Percentiles rank a stretch among this genome's conserved stretches.
Evolutionary conservation across 2,797 vertebrate genomes (phyloP).

Genomic region (Girardinus metallicus): DNA sequence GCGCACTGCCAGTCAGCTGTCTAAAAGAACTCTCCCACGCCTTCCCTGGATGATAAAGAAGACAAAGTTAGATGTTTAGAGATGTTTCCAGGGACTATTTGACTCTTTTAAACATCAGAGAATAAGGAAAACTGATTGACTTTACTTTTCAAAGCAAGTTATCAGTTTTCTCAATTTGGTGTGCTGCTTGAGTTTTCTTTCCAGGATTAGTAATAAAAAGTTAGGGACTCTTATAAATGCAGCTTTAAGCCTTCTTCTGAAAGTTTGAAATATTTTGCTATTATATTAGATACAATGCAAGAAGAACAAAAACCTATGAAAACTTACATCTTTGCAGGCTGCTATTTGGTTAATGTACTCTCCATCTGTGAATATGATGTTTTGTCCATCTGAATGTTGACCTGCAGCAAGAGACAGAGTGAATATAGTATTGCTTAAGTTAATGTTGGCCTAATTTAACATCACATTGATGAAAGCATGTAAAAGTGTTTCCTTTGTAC

Average conservation of each 20-base stretch:
- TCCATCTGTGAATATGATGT: constrained; percentile 98
- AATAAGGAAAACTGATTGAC: background rate
- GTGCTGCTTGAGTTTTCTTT: background rate
- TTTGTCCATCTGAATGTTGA: constrained; percentile 94
- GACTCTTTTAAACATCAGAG: background rate
- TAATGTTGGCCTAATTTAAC: background rate
- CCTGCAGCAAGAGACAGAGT: constrained; percentile 75
- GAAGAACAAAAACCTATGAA: background rate
- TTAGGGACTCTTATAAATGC: background rate
- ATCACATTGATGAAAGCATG: background rate
- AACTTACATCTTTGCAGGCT: constrained; percentile 96
- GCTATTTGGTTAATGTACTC: constrained; percentile 99
- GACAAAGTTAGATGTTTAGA: background rate
- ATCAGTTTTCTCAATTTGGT: background rate
- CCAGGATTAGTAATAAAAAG: background rate
- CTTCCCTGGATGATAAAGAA: background rate
- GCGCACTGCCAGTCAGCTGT: background rate
- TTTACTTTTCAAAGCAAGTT: background rate
- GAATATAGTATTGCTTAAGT: background rate
- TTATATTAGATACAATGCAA: background rate
- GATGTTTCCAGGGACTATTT: background rate
- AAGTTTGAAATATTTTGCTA: background rate
- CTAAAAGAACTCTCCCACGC: background rate
- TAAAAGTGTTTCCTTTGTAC: constrained; percentile 67
- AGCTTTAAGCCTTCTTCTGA: background rate